phyloP scores from a whole-genome alignment of 2,888 invertebrate genomes.

The Nomada flava region DNA sequence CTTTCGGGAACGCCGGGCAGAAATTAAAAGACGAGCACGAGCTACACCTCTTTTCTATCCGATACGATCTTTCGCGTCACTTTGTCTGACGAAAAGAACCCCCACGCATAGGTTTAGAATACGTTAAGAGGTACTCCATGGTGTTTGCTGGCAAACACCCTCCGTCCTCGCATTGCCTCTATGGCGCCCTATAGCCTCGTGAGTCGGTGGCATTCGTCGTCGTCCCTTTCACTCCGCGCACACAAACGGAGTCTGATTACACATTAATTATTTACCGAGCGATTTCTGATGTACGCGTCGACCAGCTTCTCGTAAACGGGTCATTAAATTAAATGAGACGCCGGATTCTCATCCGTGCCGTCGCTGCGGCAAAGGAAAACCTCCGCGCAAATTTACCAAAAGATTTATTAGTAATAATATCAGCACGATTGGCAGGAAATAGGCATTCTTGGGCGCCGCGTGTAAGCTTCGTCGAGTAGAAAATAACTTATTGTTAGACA shows the following conservation, averaged over 20 bases:
- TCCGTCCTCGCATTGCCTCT: slow-evolving; percentile 73
- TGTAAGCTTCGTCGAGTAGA: slow-evolving; percentile 5
- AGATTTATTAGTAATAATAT: not conserved
- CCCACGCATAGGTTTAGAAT: slow-evolving; percentile 73
- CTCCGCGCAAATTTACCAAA: not conserved
- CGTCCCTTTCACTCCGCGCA: slow-evolving; percentile 70
- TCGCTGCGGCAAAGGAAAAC: no score
- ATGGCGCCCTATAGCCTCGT: slow-evolving; percentile 76
- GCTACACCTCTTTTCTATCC: slow-evolving; percentile 19
- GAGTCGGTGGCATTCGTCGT: slow-evolving; percentile 50
- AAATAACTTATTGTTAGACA: not conserved
- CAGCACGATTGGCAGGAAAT: slow-evolving; percentile 2
- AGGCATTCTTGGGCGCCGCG: not conserved
- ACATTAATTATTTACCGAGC: slow-evolving; percentile 83
- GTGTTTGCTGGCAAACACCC: slow-evolving; percentile 82
- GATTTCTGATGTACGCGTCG: slow-evolving; percentile 75
- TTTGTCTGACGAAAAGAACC: slow-evolving; percentile 66
- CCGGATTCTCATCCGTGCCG: slow-evolving; percentile 60
- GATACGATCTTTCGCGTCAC: slow-evolving; percentile 66
- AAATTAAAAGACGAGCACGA: slow-evolving; percentile 53
- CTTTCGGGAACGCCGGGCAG: slow-evolving; percentile 17
- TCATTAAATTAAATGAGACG: slow-evolving; percentile 79
- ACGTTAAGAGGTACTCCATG: slow-evolving; percentile 77
- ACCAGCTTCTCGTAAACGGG: slow-evolving; percentile 64
- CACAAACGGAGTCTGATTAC: slow-evolving; percentile 81